These are phyloP conservation scores for Lasioglossum malachurum DNA, from an alignment of 2,888 invertebrate species.

Conservation along the genomic window DNA sequence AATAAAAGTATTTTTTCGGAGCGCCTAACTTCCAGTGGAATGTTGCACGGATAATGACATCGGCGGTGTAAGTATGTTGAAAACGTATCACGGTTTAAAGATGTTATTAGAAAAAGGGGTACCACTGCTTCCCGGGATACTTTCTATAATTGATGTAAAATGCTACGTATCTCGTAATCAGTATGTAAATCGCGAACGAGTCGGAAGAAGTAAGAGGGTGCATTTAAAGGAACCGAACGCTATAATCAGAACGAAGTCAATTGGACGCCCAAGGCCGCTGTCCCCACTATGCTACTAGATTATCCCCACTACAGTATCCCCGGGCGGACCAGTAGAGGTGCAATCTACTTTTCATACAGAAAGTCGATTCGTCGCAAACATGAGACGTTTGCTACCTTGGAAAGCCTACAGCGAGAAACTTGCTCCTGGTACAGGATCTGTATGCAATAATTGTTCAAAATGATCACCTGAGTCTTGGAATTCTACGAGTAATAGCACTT, in stretches of 20 bases:
- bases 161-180: conserved; percentile 7
- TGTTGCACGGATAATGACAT: not conserved
- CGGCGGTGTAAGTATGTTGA: not conserved
- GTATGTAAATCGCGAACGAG: conserved; percentile 6
- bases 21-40: not conserved
- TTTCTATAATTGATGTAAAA: conserved; percentile 10
- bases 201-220: conserved; percentile 5
- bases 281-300: not conserved
- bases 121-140: not conserved
- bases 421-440: not conserved
- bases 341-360: not conserved
- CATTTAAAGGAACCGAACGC: not conserved
- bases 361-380: not conserved
- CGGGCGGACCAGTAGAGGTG: not conserved
- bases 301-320: not conserved
- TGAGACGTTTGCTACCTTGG: not conserved
- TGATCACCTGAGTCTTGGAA: not conserved
- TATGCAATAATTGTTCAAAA: not conserved
- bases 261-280: not conserved
- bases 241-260: conserved; percentile 8
- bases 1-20: conserved; percentile 1
- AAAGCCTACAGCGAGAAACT: not conserved
- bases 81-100: not conserved
- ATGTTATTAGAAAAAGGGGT: conserved; percentile 5
- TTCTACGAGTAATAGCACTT: not conserved